Evolutionary conservation across 2,888 invertebrate genomes (phyloP).

Genomic region (Prosapia bicincta): DNA sequence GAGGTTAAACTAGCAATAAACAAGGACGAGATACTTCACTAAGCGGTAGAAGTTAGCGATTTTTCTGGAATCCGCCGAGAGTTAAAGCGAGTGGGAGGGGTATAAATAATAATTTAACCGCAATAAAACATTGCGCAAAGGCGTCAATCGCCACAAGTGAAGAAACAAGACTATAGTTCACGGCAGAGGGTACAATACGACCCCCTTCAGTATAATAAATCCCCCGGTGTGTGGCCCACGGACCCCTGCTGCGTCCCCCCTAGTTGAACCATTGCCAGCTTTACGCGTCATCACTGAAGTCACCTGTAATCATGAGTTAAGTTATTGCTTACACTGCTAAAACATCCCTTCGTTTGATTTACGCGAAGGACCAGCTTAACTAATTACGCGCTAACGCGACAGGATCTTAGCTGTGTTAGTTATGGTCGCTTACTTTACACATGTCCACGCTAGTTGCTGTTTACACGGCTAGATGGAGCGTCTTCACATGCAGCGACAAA

Average conservation of each 20-base stretch:
- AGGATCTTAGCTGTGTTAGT: not conserved
- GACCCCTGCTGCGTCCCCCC: not conserved
- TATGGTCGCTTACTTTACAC: not conserved
- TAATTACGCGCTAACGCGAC: not conserved
- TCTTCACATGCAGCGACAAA: not conserved
- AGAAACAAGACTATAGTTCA: not conserved
- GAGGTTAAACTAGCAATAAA: not conserved
- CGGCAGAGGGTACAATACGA: not conserved
- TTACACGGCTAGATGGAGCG: no score
- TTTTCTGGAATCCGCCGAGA: no score
- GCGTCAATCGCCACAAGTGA: not conserved
- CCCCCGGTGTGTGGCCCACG: not conserved
- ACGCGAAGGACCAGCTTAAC: not conserved
- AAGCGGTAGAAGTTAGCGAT: no score
- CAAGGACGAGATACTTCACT: not conserved
- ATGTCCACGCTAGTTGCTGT: not conserved
- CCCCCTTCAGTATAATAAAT: not conserved
- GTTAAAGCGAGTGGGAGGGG: not conserved
- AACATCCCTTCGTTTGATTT: not conserved
- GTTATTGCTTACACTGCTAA: not conserved
- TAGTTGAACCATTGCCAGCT: not conserved
- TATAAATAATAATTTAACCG: not conserved
- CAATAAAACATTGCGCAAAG: not conserved
- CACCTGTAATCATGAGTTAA: not conserved
- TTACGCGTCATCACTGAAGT: not conserved